phyloP scores from a whole-genome alignment of 2,888 invertebrate genomes.

The Parasteatoda lunata region DNA sequence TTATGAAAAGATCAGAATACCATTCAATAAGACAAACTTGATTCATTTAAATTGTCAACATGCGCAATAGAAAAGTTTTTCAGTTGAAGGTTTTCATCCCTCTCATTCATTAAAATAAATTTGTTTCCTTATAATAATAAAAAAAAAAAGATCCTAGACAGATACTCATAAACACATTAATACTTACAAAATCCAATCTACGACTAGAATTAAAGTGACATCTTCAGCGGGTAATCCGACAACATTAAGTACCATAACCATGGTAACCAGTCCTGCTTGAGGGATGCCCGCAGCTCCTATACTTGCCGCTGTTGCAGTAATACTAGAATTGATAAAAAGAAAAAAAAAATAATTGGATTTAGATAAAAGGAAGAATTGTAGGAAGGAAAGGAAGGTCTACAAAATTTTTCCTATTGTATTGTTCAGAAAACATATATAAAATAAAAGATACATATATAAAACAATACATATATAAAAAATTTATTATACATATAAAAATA shows the following conservation, averaged over 20 bases:
- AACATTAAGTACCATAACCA: slow-evolving; percentile 95
- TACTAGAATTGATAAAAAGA: slow-evolving; percentile 77
- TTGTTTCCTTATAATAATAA: not conserved
- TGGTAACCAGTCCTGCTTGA: slow-evolving; percentile 94
- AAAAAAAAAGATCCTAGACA: not conserved
- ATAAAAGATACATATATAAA: too few species aligned
- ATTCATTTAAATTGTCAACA: not conserved
- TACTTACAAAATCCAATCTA: slow-evolving; percentile 93
- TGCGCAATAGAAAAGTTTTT: not conserved
- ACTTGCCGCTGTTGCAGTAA: slow-evolving; percentile 96
- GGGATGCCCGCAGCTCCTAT: slow-evolving; percentile 98
- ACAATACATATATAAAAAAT: too few species aligned
- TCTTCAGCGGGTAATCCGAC: slow-evolving; percentile 92
- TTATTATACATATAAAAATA: too few species aligned
- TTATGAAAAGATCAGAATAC: too few species aligned
- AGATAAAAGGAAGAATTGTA: too few species aligned
- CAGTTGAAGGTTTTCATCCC: not conserved
- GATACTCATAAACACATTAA: not conserved
- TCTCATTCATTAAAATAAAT: not conserved
- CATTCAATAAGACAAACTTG: too few species aligned
- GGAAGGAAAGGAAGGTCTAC: too few species aligned
- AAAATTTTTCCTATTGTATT: too few species aligned
- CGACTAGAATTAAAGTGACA: slow-evolving; percentile 91
- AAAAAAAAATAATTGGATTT: too few species aligned
- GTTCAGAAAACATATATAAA: too few species aligned